Evolutionary conservation across 2,888 invertebrate genomes (phyloP).

Genomic region (Drosophila algonquin): DNA sequence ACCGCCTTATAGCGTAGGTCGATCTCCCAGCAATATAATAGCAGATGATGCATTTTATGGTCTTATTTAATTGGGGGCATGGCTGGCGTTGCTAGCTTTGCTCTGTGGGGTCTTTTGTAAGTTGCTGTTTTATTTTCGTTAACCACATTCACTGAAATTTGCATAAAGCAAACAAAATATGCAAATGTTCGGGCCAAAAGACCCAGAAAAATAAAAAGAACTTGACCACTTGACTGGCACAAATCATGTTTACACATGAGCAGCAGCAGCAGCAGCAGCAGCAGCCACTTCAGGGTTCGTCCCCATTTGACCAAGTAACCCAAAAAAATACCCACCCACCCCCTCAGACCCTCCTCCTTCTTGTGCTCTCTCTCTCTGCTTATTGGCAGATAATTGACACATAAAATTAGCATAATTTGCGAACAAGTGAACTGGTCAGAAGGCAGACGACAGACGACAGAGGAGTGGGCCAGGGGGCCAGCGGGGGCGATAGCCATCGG

Average conservation of each 20-base stretch:
- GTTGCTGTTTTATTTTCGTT: constrained; percentile 30
- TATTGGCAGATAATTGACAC: constrained; percentile 83
- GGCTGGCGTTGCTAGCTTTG: background rate
- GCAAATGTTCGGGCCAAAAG: constrained; percentile 54
- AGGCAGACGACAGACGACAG: constrained; percentile 39
- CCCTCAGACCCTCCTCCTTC: background rate
- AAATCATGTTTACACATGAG: constrained; percentile 76
- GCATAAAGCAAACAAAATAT: constrained; percentile 71
- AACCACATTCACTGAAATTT: constrained; percentile 54
- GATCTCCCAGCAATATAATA: constrained; percentile 14
- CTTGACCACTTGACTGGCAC: constrained; percentile 64
- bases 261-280: constrained; percentile 41
- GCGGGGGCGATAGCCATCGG: constrained; percentile 64
- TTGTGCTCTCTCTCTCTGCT: constrained; percentile 48
- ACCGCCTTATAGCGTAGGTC: constrained; percentile 12
- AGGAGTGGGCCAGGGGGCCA: too few species aligned
- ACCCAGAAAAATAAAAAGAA: constrained; percentile 46
- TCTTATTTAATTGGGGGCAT: constrained; percentile 51
- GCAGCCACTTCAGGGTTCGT: constrained; percentile 35
- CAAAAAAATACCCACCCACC: constrained; percentile 40
- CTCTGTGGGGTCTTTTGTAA: constrained; percentile 26
- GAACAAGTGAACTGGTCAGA: constrained; percentile 64
- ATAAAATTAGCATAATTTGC: constrained; percentile 83
- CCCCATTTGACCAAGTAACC: constrained; percentile 50
- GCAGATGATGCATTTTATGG: constrained; percentile 36